Percentiles rank a stretch among this genome's conserved stretches.
phyloP scores from a whole-genome alignment of 2,797 vertebrate species.

The Syndactyla subalaris region DNA sequence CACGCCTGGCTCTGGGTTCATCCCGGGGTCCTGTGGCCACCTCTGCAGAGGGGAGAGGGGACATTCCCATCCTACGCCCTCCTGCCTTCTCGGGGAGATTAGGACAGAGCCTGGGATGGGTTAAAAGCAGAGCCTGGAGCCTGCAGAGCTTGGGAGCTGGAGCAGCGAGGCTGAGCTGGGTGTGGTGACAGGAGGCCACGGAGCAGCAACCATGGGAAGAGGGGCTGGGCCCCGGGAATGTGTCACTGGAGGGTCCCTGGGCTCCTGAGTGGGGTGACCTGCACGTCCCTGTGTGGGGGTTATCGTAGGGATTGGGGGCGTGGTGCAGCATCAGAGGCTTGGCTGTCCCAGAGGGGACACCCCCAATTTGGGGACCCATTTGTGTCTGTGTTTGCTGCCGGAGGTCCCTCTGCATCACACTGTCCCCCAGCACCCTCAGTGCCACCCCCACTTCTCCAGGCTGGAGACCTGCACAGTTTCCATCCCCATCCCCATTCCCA shows the following conservation, averaged over 20 bases:
- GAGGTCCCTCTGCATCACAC: accelerated
- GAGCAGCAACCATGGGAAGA: background rate
- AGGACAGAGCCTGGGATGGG: background rate
- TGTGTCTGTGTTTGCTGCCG: accelerated
- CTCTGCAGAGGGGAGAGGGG: background rate
- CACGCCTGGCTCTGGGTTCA: background rate
- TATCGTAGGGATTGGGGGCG: background rate
- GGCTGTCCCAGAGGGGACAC: background rate
- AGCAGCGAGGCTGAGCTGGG: background rate
- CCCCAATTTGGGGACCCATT: accelerated
- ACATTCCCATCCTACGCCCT: background rate
- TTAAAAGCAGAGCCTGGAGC: background rate
- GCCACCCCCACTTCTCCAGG: accelerated
- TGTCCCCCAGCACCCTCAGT: background rate
- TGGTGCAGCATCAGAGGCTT: background rate
- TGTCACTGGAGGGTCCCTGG: background rate
- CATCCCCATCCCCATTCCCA: background rate
- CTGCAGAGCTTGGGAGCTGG: background rate
- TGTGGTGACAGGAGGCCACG: background rate
- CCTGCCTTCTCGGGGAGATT: background rate
- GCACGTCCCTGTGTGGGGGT: background rate
- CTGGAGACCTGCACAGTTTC: accelerated
- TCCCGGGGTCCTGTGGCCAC: background rate
- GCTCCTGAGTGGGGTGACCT: accelerated
- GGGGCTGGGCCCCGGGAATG: background rate